Evolutionary conservation across 92 coral and sea anemone species (phyloP), one percentile per base, ranked within the genome.

Genomic region (Micromussa lordhowensis): DNA sequence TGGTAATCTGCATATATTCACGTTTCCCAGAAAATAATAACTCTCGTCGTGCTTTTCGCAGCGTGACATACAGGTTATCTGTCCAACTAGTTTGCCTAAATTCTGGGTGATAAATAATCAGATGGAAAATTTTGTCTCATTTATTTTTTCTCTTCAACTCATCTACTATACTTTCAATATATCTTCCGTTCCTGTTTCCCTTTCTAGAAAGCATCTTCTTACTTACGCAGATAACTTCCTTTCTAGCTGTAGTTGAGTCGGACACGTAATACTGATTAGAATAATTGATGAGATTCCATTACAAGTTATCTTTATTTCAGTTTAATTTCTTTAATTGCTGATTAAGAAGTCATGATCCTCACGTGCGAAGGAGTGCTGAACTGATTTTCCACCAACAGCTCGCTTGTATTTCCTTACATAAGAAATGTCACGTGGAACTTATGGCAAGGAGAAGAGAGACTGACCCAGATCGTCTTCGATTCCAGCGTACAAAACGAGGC

Each of bases 71-170:
- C 36, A 13, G 75, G 35, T 31, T 30, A 17, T 31, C 75, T 69
- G 8, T 69, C 73, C 32, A 69, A 69, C 35, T n/a, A 21, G 36
- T 29, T 29, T 69, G 75, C 40, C 30, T 69, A 68, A 66, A 68
- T 15, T 26, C 11, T 6, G 34, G 10, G 73, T 68, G 21, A 12
- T 32, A 13, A 69, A 58, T n/a, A 1, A 55, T 55, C 22, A 15
- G 61, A 55, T 55, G 24, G 64, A 19, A 58, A 58, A 54, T 58
- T 58, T 58, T 8, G 51, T 32, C 7, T 73, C 21, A 19, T 73
- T 63, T 21, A 70, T 34, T 70, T 30, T 30, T 32, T 61, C n/a
- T 31, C 49, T 63, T 17, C 53, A 93, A 92, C 86, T 91, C 14
- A 91, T 88, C 64, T 13, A 58, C 24, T 58, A 8, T 58, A 18